A percentile compares a stretch with the other conserved stretches of the same genome.
These are phyloP conservation scores for Myotis lucifugus DNA, from an alignment of 2,113 vertebrate genomes.

Conservation along the genomic window DNA sequence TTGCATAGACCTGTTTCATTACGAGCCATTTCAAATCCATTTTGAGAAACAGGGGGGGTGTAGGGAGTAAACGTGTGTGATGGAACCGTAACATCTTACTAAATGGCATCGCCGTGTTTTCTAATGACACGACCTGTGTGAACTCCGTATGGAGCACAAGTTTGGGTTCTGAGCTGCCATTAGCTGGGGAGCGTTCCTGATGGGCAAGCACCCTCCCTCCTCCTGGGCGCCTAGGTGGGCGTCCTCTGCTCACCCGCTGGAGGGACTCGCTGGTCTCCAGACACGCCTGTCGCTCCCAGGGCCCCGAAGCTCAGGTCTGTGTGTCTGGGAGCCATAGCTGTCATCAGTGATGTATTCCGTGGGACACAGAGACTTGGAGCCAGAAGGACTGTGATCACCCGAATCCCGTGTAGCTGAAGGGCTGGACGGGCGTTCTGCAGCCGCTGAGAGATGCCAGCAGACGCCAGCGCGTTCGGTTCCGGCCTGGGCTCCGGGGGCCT, in stretches of 20 bases:
- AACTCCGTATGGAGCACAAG: background rate
- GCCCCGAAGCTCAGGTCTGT: slow-evolving; percentile 50
- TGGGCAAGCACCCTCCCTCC: background rate
- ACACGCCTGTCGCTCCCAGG: background rate
- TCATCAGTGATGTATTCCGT: slow-evolving; percentile 70
- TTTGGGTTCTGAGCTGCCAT: slow-evolving; percentile 17
- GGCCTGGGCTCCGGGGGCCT: slow-evolving; percentile 57
- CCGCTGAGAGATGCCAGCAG: slow-evolving; percentile 58
- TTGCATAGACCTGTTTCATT: background rate
- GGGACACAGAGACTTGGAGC: slow-evolving; percentile 69
- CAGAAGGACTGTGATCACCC: slow-evolving; percentile 67
- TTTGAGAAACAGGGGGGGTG: background rate
- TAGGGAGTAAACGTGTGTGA: slow-evolving; percentile 22
- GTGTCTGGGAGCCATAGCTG: slow-evolving; percentile 68
- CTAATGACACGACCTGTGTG: background rate
- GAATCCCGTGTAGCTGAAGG: slow-evolving; percentile 69
- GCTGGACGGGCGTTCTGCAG: slow-evolving; percentile 70
- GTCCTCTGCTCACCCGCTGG: slow-evolving; percentile 10
- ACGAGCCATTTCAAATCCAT: slow-evolving; percentile 25
- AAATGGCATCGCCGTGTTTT: background rate
- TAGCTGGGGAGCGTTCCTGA: background rate
- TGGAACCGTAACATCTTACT: slow-evolving; percentile 27
- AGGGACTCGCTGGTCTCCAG: slow-evolving; percentile 60
- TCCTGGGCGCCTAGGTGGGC: background rate
- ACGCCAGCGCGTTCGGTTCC: slow-evolving; percentile 59